phyloP scores from a whole-genome alignment of 35 echinoderm and acorn worm species.

The Anneissia japonica region DNA sequence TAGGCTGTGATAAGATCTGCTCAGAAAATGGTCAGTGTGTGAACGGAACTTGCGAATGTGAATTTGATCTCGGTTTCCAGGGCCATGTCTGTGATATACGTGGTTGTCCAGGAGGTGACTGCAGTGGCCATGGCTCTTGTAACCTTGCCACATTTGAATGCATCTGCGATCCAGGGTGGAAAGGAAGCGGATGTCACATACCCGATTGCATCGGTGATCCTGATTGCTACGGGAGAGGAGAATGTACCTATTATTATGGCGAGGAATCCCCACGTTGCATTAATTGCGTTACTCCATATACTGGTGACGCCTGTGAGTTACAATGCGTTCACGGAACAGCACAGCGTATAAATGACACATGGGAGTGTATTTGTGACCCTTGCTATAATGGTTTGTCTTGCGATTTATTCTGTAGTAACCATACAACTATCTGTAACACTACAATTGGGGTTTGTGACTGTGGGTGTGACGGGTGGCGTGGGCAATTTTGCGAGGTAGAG shows the following conservation, averaged over 20 bases:
- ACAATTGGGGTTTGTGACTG: slow-evolving; percentile 57
- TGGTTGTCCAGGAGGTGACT: slow-evolving; percentile 60
- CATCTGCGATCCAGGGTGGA: slow-evolving; percentile 83
- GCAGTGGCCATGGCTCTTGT: slow-evolving; percentile 62
- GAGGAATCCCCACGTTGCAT: slow-evolving; percentile 53
- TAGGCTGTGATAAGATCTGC: slow-evolving; percentile 60
- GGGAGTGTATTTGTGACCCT: slow-evolving; percentile 64
- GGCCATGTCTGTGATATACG: slow-evolving; percentile 66
- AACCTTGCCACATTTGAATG: slow-evolving; percentile 73
- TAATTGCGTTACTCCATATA: slow-evolving; percentile 53
- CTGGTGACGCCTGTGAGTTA: slow-evolving; percentile 76
- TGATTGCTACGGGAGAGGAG: slow-evolving; percentile 61
- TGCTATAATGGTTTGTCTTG: slow-evolving; percentile 68
- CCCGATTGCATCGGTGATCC: slow-evolving; percentile 78
- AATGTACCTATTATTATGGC: slow-evolving; percentile 36
- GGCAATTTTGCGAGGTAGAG: slow-evolving; percentile 48
- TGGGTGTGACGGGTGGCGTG: slow-evolving; percentile 71
- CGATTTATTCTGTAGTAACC: slow-evolving; percentile 1
- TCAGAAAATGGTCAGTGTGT: slow-evolving; percentile 52
- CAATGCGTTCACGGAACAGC: slow-evolving; percentile 48
- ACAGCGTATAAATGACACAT: slow-evolving; percentile 44
- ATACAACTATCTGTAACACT: slow-evolving; percentile 39
- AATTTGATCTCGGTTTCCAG: slow-evolving; percentile 57
- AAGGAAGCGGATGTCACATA: slow-evolving; percentile 74
- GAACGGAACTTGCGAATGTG: slow-evolving; percentile 46